These are phyloP conservation scores for Apteryx owenii DNA, from an alignment of 2,113 vertebrate species.

Conservation along the genomic window DNA sequence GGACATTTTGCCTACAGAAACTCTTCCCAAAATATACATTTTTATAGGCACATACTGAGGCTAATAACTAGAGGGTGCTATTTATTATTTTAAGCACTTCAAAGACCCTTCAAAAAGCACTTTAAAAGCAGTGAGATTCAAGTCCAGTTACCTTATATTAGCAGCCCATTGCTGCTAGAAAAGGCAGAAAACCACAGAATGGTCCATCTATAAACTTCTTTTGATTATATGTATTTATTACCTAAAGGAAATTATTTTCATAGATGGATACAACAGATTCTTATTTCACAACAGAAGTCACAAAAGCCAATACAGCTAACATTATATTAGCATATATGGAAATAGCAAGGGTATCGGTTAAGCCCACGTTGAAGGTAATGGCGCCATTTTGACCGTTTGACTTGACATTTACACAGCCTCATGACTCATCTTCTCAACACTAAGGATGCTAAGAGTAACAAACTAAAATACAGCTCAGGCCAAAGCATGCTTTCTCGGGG, in stretches of 20 bases:
- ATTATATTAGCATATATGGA: neutral
- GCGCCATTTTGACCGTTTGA: neutral
- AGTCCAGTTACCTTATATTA: neutral
- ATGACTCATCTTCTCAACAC: neutral
- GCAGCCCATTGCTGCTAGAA: neutral
- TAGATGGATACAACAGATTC: neutral
- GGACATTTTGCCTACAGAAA: neutral
- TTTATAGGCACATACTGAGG: constrained; percentile 26
- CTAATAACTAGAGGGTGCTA: constrained; percentile 61
- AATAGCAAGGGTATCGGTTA: neutral
- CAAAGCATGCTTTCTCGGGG: neutral
- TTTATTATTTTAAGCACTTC: constrained; percentile 43
- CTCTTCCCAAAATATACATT: constrained; percentile 31
- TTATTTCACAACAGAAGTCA: neutral
- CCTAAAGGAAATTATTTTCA: neutral
- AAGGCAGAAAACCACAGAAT: neutral
- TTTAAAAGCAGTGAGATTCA: neutral
- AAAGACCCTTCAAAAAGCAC: constrained; percentile 53
- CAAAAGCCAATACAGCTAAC: neutral
- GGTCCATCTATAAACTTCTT: neutral
- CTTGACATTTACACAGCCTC: neutral
- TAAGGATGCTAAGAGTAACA: neutral
- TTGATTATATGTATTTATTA: neutral
- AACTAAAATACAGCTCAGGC: neutral
- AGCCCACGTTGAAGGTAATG: neutral